Base-by-base conservation (phyloP, 2,888 invertebrate species). In the Mactromeris polynyma region DNA sequence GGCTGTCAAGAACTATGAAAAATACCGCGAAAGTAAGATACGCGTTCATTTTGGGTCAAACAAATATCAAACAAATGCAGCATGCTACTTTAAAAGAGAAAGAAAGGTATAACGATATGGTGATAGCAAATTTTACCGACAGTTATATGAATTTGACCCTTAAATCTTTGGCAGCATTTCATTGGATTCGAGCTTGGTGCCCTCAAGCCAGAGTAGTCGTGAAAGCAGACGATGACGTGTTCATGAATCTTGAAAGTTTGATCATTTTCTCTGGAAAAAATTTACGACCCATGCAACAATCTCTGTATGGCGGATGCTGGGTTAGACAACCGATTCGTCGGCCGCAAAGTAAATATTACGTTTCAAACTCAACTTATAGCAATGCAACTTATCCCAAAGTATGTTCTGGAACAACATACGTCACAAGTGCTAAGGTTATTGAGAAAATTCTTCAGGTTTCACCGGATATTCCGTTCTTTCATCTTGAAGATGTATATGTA, bases 161-260 rank as follows among this genome's bases (percentile, higher is more conserved):
- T 0, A 79, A 79, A 79, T 26, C 79, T 19, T 42, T 79, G 36
- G 79, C 79, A 26, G 79, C 79, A 14, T 79, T 79, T 42, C 40
- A 79, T 19, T 79, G 79, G 79, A 31, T 79, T 2, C 11, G 11
- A 4, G n/a, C 21, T n/a, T 79, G 79, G 79, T 79, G 79, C n/a
- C 26, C 79, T 1, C 79, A 79, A 40, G 42, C 42, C 26, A 21
- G 46, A 14, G 26, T 42, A 11, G n/a, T 79, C 38, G 46, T 79
- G 1, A 79, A 79, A 79, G 26, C 79, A 3, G 79, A 79, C 36
- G 79, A 79, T 36, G 79, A 79, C n/a, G 46, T 79, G 40, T 79
- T n/a, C 46, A 79, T 79, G 40, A 79, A 79, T n/a, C 14, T 79
- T n/a, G 79, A 79, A 4, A 79, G 42, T 40, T 19, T 79, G 9